These are phyloP conservation scores for Drosophila suzukii DNA, from an alignment of 1,140 invertebrate species.

Conservation along the genomic window DNA sequence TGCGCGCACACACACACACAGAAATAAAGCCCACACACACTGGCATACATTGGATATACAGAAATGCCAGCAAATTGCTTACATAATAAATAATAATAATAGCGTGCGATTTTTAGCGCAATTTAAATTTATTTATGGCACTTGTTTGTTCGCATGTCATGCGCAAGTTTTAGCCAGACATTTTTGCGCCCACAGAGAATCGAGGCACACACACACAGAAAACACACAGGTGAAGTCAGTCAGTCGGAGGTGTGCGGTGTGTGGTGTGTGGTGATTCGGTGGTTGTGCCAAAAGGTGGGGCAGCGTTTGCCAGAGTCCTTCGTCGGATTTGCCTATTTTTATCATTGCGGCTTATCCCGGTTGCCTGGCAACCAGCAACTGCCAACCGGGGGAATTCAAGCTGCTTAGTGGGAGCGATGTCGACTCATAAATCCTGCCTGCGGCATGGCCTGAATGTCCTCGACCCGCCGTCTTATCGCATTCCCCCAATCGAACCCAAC, in stretches of 20 bases:
- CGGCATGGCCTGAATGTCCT: constrained; percentile 25
- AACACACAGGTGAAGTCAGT: constrained; percentile 7
- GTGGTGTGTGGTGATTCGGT: neutral
- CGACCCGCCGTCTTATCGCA: constrained; percentile 52
- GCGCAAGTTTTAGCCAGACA: constrained; percentile 54
- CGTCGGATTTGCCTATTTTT: constrained; percentile 67
- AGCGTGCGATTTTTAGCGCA: constrained; percentile 79
- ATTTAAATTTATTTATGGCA: constrained; percentile 80
- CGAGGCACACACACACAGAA: constrained; percentile 9
- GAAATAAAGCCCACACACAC: neutral
- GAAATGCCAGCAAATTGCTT: constrained; percentile 74
- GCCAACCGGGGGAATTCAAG: constrained; percentile 70
- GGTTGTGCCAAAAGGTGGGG: constrained; percentile 2
- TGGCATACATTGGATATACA: constrained; percentile 5
- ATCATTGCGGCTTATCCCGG: constrained; percentile 69
- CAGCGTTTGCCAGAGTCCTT: constrained; percentile 18
- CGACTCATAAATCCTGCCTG: constrained; percentile 51
- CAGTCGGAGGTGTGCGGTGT: neutral
- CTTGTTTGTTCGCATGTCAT: constrained; percentile 66
- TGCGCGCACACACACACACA: constrained; percentile 16
- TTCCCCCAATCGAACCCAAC: constrained; percentile 24
- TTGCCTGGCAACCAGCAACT: constrained; percentile 56
- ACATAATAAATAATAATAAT: constrained; percentile 82
- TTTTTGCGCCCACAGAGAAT: constrained; percentile 31
- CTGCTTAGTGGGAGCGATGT: constrained; percentile 57